Base-by-base conservation (phyloP, 64 coral and sea anemone species). In the Cladopsammia gracilis region DNA sequence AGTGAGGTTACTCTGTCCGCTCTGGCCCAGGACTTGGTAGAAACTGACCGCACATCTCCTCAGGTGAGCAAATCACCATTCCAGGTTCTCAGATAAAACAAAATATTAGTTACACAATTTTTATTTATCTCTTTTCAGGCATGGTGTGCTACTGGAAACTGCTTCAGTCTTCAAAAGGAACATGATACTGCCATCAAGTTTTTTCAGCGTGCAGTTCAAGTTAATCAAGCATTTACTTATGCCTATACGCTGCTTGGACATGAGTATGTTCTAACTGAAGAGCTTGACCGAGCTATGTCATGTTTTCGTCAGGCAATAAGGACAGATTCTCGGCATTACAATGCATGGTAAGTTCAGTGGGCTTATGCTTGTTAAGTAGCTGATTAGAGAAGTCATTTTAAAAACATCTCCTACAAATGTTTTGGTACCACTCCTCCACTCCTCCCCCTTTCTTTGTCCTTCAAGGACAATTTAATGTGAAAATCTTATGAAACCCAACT, bases 151-250 rank as follows among this genome's bases (percentile, higher is more conserved):
- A 98, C 97, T 48, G 97, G 97, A 8, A 98, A 98, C 46, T 98
- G 97, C 46, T 98, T 96, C 45, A 98, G 97, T 91, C 45, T 98
- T 43, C 97, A 98, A 19, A 98, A 98, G 80, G 97, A 98, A 73
- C 97, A 98, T 75, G 97, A 98, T 58, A 98, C 97, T 15, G 97
- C 97, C 10, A 96, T 98, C 73, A 98, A 96, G 54, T 98, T 98
- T 60, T 98, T 98, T 45, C 97, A 98, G 64, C 90, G 97, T 44
- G 97, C 97, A 15, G 97, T 98, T 5, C 97, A 98, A 43, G 97
- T 98, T 20, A 81, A 96, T 78, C 94, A 91, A 50, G 67, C 87
- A 7, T 98, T 96, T 60, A 98, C 94, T 22, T 98, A 98, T 90
- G 94, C 97, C 7, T 98, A 98, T 88, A 98, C 97, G 6, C 47